A percentile compares a stretch with the other conserved stretches of the same genome.
phyloP scores from a whole-genome alignment of 2,113 vertebrate species.

The Protobothrops mucrosquamatus region DNA sequence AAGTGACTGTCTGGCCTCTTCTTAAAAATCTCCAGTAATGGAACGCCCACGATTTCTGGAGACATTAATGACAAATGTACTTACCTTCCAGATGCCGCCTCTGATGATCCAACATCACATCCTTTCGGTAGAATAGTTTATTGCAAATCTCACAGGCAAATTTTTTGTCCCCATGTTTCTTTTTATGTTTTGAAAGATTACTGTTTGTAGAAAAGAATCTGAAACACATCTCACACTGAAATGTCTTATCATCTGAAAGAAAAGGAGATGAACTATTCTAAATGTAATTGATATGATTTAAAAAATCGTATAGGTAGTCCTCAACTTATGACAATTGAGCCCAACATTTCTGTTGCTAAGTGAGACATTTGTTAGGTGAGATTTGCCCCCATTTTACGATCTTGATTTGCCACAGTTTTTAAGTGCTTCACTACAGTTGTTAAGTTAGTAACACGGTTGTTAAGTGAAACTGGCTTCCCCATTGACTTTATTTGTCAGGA shows the following conservation, averaged over 20 bases:
- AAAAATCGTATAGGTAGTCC: background rate
- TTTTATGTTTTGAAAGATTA: constrained; percentile 99
- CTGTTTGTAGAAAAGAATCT: constrained; percentile 99
- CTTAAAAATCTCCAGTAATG: no score
- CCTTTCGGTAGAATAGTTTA: constrained; percentile 98
- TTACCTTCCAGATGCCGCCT: constrained; percentile 89
- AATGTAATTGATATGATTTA: background rate
- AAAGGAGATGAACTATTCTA: constrained; percentile 12
- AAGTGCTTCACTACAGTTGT: no score
- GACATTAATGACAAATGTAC: constrained; percentile 28
- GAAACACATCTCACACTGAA: constrained; percentile 98
- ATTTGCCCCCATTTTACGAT: no score
- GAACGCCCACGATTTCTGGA: background rate
- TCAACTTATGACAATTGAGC: background rate
- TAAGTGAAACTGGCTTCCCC: no score
- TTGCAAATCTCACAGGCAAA: constrained; percentile 94
- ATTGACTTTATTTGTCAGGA: no score
- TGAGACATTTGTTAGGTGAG: no score
- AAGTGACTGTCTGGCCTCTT: no score
- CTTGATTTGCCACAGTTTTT: no score
- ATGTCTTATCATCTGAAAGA: constrained; percentile 94
- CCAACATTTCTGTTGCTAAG: background rate
- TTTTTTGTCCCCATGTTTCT: constrained; percentile 97
- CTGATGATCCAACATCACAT: constrained; percentile 98
- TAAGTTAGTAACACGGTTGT: no score